Evolutionary conservation across 2,888 invertebrate genomes (phyloP), one percentile per base, ranked within the genome.

Genomic region (Itoplectis maculator): DNA sequence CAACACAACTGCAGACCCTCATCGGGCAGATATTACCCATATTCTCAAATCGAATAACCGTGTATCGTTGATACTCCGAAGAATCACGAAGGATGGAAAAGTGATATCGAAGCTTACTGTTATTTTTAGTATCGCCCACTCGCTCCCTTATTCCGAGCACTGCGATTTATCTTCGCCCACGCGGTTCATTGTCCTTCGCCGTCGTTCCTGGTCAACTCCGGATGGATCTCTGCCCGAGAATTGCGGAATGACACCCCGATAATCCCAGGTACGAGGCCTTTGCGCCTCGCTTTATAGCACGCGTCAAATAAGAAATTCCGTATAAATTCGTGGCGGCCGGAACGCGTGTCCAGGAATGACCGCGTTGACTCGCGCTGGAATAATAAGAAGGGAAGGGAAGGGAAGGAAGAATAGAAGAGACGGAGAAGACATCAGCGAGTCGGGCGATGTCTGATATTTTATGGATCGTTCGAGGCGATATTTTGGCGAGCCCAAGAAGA

Each of bases 281-380:
- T 18, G 20, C 20, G 29, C 29, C 47, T 66, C 20, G 29, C 29
- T 66, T 66, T 49, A 66, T 49, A 20, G 29, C 45, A n/a, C n/a
- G 15, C 8, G 66, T 9, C 66, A 49, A 66, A 66, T 66, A 49
- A 47, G 66, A 40, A 35, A 66, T 66, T 49, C 35, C 13, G 20
- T 49, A 35, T 49, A 66, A 66, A 47, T 49, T 61, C 40, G 15
- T 11, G 4, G 18, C 18, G 47, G n/a, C 9, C 7, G 47, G 29
- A 66, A 15, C 47, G 66, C 45, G 65, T 42, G 42, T 66, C 45
- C 29, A 47, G 47, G 65, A 66, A 66, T 66, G 23, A 20, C 18
- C 65, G 47, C 65, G 37, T 66, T 66, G 4, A 29, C n/a, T 47
- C 18, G 9, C 7, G 45, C 6, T 7, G 13, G 15, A 49, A 66